Evolutionary conservation across 2,113 vertebrate species (phyloP), one percentile per base, ranked within the genome.

Genomic region (Caranx melampygus): DNA sequence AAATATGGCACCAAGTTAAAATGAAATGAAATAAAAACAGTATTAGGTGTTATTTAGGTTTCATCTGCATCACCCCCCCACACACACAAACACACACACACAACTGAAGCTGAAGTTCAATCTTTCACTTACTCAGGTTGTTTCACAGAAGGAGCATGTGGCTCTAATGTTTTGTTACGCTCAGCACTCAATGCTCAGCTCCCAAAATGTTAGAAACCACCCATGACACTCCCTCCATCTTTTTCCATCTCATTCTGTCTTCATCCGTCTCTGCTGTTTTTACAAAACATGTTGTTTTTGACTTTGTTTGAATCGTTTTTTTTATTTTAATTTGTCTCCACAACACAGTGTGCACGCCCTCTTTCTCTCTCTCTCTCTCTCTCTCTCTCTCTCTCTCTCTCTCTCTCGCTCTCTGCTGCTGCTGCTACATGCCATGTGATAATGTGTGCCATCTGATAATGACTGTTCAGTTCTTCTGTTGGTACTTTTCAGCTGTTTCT

Each of bases 381-480:
- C 84, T 47, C 31, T 85, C 57, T 69, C 84, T 47, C 31, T 85
- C 12, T 13, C 31, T 66, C 82, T 91, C 34, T 66, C 82, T 91
- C 34, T 63, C 82, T 91, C 34, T 66, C 82, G 91, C 57, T 70
- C 85, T 47, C 21, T 86, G 62, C 79, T 86, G 73, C 84, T 84
- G 76, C 86, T 86, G 80, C 90, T 86, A 72, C 89, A 82, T 88
- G 86, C 78, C 91, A 84, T 85, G 82, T 89, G 68, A 85, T 81
- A 87, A 89, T 85, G 84, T 91, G 78, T 90, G 79, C 87, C 91
- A 92, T 92, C 86, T 93, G 89, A 93, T 84, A 86, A 76, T 83
- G 83, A 92, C 90, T 93, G 82, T 87, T 78, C 75, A 78, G 87
- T 78, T 90, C 83, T 90, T 89, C 83, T 87, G 79, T 91, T 85